These are phyloP conservation scores for Triops cancriformis DNA, from an alignment of 1,140 invertebrate species.

Conservation along the genomic window DNA sequence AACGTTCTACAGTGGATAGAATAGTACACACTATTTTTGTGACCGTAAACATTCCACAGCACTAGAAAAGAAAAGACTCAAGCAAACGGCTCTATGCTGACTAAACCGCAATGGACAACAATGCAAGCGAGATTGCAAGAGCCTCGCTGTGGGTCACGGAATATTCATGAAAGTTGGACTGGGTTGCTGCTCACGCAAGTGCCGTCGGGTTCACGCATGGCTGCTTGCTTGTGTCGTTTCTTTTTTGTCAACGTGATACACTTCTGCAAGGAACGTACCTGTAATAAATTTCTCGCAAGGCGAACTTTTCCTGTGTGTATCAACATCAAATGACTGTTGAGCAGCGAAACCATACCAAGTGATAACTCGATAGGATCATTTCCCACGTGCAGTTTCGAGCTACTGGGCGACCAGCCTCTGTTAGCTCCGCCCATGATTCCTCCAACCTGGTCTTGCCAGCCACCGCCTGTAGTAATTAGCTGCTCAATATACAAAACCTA, in stretches of 20 bases:
- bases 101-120: too few species aligned
- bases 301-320: constrained; percentile 50
- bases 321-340: constrained; percentile 40
- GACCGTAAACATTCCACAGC: background rate
- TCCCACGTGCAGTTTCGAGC: constrained; percentile 38
- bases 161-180: constrained; percentile 31
- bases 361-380: constrained; percentile 36
- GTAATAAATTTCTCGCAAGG: constrained; percentile 45
- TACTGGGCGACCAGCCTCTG: constrained; percentile 38
- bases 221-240: too few species aligned
- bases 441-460: constrained; percentile 51
- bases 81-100: too few species aligned
- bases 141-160: background rate
- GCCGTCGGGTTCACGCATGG: too few species aligned
- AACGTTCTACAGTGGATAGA: constrained; percentile 37
- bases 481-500: constrained; percentile 47
- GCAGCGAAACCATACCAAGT: constrained; percentile 32
- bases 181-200: too few species aligned
- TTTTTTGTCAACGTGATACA: too few species aligned
- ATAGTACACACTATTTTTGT: background rate
- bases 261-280: too few species aligned
- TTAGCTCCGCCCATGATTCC: constrained; percentile 43
- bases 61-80: too few species aligned
- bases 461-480: constrained; percentile 47
- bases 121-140: too few species aligned